Evolutionary conservation across 2,888 invertebrate genomes (phyloP), one percentile per base, ranked within the genome.

Genomic region (Listrodromus nycthemerus): DNA sequence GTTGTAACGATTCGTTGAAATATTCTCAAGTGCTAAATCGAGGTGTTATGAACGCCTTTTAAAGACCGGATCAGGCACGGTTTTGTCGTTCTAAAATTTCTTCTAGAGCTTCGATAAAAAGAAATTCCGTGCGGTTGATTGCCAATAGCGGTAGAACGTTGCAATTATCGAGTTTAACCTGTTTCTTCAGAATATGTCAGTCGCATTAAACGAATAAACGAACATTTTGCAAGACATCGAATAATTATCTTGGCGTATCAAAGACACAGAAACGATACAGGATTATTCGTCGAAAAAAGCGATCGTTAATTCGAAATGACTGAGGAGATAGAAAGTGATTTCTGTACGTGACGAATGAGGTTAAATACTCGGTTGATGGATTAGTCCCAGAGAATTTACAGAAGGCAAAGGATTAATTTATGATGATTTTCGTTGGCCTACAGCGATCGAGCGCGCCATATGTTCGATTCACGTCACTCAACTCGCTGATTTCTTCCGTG

Each of bases 391-490:
- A 65, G 65, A 65, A 65, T 52, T 21, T 50, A 50, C 37, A 65
- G 65, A 65, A 50, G 48, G 37, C n/a, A 75, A 50, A 75, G 8
- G 65, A 75, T 75, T 75, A 65, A 75, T 75, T 50, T 50, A 65
- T 37, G n/a, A 37, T 21, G 37, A 37, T 58, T 71, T 71, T 21
- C 70, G 37, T 70, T 70, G 33, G 37, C 37, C 16, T 37, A 52
- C 70, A 37, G 55, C 61, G 30, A 61, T 61, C n/a, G 30, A 16
- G 30, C n/a, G 5, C 33, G 61, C 27, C n/a, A 30, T 61, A n/a
- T 61, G 65, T 21, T 48, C 63, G 33, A 63, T 19, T 65, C 65
- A 52, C 58, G 21, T 65, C 50, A 21, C 63, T 63, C 74, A 19
- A 73, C 27, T 21, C 61, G n/a, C 30, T 48, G 8, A 37, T 41